Base-by-base conservation (phyloP, 1,140 invertebrate species). In the Ips typographus region DNA sequence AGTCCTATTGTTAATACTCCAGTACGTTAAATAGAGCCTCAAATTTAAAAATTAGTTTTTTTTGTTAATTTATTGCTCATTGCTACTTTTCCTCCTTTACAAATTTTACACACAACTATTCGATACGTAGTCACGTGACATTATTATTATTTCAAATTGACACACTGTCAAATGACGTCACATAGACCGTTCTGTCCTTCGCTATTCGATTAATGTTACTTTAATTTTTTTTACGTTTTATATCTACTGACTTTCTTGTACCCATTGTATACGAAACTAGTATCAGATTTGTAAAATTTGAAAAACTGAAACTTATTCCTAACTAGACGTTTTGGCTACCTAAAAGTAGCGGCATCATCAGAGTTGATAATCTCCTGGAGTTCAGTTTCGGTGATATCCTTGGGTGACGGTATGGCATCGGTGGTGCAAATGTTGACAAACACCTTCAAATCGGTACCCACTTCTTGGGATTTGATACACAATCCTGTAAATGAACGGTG, bases 361-460 rank as follows among this genome's bases (percentile, higher is more conserved):
- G 90, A 89, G 65, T 88, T 85, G 36, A 94, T 75, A 55, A 93
- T 85, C 59, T 87, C 82, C 58, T 89, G 77, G 1, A 96, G 81
- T 76, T 94, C 85, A 71, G 88, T 84, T 79, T 94, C 91, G 2
- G 87, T 87, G 44, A 95, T 88, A 73, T 96, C 91, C 76, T 89
- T 84, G 2, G 94, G 93, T 61, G 88, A 80, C 42, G 91, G 92
- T 67, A 96, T 90, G 57, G 88, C 86, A 71, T 88, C 84, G 0
- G 90, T 89, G 55, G 88, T 85, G 74, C 92, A 94, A 40, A 95
- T 84, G 81, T 93, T 94, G 1, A 93, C 83, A 77, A 94, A 94
- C 37, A 91, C 80, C 80, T 94, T 94, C 57, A 88, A 84, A 65
- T 85, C 86, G 43, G 82, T 85, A 37, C 87, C 84, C 5, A 85